Conservation (phyloP, 2,113 vertebrate species). For the Xyrauchen texanus region DNA sequence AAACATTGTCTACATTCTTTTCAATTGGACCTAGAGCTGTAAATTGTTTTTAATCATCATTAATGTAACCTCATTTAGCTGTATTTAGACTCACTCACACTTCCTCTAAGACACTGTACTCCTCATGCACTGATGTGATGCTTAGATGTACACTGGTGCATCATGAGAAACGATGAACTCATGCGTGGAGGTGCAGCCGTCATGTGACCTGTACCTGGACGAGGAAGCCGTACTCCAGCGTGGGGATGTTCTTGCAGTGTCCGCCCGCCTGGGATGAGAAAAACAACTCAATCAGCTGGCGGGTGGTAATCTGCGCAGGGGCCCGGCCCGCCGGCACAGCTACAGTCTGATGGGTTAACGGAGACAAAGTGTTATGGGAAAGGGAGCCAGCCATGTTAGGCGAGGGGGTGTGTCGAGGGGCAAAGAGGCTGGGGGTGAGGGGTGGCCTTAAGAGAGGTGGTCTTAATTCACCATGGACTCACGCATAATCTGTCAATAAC, state of each 20-base stretch:
- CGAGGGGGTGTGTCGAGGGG: constrained; percentile 42
- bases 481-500: not conserved
- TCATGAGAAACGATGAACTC: not conserved
- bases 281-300: constrained; percentile 87
- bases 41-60: not conserved
- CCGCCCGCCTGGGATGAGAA: constrained; percentile 87
- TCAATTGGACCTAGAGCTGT: not conserved
- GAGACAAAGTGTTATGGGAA: constrained; percentile 83
- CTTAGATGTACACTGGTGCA: not conserved
- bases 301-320: constrained; percentile 84
- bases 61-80: not conserved
- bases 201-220: constrained; percentile 82
- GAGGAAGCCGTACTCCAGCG: constrained; percentile 97
- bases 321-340: constrained; percentile 81
- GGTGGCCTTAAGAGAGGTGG: not conserved
- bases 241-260: constrained; percentile 98
- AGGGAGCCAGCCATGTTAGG: constrained; percentile 63
- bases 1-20: not conserved
- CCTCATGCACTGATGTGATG: not conserved
- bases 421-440: constrained; percentile 54
- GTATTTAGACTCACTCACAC: not conserved
- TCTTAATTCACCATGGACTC: too few species aligned
- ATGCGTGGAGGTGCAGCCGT: not conserved
- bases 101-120: not conserved
- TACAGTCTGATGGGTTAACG: constrained; percentile 83